Evolutionary conservation across 2,888 invertebrate species (phyloP), one percentile per base, ranked within the genome.

Genomic region (Branchipolynoe longqiensis): DNA sequence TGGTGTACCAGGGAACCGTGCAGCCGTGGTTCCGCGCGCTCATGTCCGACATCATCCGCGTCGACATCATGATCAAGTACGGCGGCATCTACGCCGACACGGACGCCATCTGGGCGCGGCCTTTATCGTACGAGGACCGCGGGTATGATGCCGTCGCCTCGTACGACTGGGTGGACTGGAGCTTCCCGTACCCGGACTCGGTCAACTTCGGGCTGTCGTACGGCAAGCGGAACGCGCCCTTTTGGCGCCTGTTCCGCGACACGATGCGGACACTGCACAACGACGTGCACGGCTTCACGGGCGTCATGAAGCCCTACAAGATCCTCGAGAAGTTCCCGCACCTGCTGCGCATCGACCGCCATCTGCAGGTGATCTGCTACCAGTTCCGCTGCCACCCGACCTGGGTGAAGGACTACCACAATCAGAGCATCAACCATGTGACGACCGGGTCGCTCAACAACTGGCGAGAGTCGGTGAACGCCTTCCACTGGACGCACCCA

Each of bases 41-140:
- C 81, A 89, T 90, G 84, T 92, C 92, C 85, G 93, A 93, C 86
- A 87, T 93, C 6, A 90, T 92, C 4, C 85, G 93, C 8, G 92
- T 92, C 0, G 92, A 93, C 40, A 88, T 92, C 33, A 88, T 93
- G 85, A 89, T 91, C 28, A 91, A 91, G 86, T 92, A 92, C 86
- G 93, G 93, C 40, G 93, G 93, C 4, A 90, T 93, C n/a, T 93
- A 93, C 86, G 88, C 91, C 54, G 93, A 93, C 86, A 92, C 92
- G 89, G 93, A 93, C 84, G 93, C 91, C 8, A 87, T 92, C 12
- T 92, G 92, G 91, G 88, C 91, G 14, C 90, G 90, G 83, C 90
- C 91, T 8, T 88, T 92, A 1, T 88, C 89, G 31, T 87, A 89
- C 25, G 86, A 87, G 40, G 88, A 90, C 18, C 85, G 90, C 6